A percentile compares a stretch with the other conserved stretches of the same genome.
Conservation (phyloP, 2,113 vertebrate species). For the Apaloderma vittatum region DNA sequence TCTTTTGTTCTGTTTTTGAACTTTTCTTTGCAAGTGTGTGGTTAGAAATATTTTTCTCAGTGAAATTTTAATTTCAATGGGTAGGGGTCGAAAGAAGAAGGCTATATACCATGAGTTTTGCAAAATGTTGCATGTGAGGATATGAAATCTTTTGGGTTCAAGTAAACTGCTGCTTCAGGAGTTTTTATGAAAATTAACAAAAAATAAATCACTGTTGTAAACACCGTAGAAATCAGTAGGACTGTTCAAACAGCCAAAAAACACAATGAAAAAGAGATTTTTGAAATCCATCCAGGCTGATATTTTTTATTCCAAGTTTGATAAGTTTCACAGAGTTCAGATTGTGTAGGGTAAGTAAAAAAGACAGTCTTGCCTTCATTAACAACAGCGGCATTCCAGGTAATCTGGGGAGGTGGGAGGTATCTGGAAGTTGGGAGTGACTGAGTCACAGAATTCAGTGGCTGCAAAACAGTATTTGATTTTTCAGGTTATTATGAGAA, state of each 20-base stretch:
- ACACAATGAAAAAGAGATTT: neutral
- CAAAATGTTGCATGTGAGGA: neutral
- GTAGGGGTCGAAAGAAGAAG: neutral
- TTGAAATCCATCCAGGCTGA: neutral
- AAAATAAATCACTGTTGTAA: neutral
- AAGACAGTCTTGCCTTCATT: neutral
- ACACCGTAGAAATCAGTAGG: neutral
- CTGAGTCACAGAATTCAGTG: neutral
- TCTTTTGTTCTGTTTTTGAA: neutral
- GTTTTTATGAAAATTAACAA: neutral
- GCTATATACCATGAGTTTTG: neutral
- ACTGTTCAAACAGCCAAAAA: neutral
- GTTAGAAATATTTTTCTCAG: neutral
- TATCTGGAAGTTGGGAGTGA: neutral
- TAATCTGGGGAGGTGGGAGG: fast-evolving
- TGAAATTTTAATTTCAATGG: neutral
- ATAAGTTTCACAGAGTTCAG: neutral
- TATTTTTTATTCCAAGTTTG: neutral
- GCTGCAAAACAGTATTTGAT: neutral
- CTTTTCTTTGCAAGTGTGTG: neutral
- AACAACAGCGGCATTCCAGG: neutral
- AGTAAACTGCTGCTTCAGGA: neutral
- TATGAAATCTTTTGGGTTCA: neutral
- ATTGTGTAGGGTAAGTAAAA: neutral
- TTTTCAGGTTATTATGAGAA: neutral